A percentile compares a stretch with the other conserved stretches of the same genome.
These are phyloP conservation scores for Euzetes globulus DNA, from an alignment of 2,888 invertebrate genomes.

Conservation along the genomic window DNA sequence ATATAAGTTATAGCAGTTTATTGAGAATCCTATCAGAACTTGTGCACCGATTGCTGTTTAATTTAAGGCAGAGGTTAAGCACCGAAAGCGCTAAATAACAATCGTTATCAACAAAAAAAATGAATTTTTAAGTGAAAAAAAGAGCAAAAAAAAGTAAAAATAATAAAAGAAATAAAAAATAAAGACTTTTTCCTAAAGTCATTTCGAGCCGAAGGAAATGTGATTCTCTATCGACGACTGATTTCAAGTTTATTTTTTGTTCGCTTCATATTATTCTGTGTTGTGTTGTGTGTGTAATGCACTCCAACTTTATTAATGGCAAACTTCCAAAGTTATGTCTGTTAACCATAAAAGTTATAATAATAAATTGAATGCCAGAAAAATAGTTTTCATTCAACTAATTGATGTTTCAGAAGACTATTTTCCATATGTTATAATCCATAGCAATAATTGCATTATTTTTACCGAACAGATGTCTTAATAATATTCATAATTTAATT, in stretches of 20 bases:
- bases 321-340: constrained; percentile 8
- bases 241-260: background rate
- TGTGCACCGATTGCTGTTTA: too few species aligned
- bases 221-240: background rate
- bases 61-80: too few species aligned
- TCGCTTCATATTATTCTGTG: background rate
- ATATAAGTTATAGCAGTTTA: too few species aligned
- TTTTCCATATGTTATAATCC: background rate
- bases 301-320: constrained; percentile 5
- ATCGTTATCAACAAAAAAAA: too few species aligned
- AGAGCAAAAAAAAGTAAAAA: too few species aligned
- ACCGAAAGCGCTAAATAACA: too few species aligned
- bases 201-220: too few species aligned
- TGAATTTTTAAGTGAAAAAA: too few species aligned
- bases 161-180: too few species aligned
- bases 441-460: background rate
- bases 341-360: constrained; percentile 1
- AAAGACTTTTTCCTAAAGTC: too few species aligned
- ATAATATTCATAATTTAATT: background rate
- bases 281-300: too few species aligned
- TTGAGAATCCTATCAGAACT: too few species aligned
- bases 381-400: background rate
- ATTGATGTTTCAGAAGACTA: background rate
- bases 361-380: background rate
- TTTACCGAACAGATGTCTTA: background rate